phyloP scores from a whole-genome alignment of 2,888 invertebrate genomes.

The Stratiomys singularior region DNA sequence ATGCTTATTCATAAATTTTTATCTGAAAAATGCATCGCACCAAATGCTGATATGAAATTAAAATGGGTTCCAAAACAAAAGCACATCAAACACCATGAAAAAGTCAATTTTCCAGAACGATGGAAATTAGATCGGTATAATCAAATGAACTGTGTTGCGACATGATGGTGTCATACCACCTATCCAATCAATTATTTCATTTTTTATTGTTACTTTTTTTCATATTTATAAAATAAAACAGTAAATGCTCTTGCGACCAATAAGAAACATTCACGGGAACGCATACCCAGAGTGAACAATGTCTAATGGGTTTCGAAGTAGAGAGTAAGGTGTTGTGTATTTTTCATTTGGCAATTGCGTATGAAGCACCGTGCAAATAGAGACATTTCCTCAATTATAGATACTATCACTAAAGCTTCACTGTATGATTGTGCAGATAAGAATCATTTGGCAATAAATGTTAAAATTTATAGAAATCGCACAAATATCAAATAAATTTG shows the following conservation, averaged over 20 bases:
- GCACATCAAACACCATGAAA: not conserved
- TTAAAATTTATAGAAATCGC: not conserved
- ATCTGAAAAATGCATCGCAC: too few species aligned
- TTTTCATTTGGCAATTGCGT: not conserved
- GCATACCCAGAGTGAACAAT: not conserved
- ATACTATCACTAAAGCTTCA: conserved; percentile 20
- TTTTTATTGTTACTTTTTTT: too few species aligned
- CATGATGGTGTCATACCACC: not conserved
- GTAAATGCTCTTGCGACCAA: not conserved
- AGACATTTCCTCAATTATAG: conserved; percentile 42
- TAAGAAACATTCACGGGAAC: not conserved
- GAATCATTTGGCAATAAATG: not conserved
- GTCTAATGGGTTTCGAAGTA: not conserved
- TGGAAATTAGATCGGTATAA: conserved; percentile 31
- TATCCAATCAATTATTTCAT: conserved; percentile 32
- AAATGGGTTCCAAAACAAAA: not conserved
- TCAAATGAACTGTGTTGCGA: not conserved
- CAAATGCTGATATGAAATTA: not conserved
- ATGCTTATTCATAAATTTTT: too few species aligned
- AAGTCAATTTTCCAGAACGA: conserved; percentile 37
- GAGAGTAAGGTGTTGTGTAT: not conserved
- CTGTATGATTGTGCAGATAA: not conserved
- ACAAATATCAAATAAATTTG: too few species aligned
- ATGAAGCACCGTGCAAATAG: not conserved
- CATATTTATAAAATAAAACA: conserved; percentile 26